Conservation (phyloP, 2,888 invertebrate genomes). For the Entomobrya proxima region DNA sequence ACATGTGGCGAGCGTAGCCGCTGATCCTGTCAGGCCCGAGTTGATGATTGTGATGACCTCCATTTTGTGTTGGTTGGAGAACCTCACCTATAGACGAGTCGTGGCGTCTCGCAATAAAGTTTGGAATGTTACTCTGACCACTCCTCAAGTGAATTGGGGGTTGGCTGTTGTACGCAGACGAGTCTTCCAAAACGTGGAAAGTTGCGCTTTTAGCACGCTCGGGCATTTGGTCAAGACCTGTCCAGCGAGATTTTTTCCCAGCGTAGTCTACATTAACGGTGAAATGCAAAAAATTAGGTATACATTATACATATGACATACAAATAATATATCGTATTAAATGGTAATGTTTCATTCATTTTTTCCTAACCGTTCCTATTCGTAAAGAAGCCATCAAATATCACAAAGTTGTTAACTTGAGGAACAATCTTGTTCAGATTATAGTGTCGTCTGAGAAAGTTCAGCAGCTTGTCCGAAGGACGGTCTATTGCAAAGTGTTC, state of each 20-base stretch:
- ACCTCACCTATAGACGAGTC: constrained; percentile 72
- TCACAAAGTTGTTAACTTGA: constrained; percentile 92
- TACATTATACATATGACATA: neutral
- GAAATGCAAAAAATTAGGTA: neutral
- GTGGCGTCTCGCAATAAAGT: constrained; percentile 69
- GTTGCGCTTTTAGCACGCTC: constrained; percentile 61
- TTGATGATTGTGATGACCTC: constrained; percentile 41
- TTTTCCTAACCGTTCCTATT: constrained; percentile 74
- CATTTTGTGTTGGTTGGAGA: constrained; percentile 70
- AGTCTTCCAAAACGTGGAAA: constrained; percentile 70
- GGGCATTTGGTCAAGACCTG: constrained; percentile 71
- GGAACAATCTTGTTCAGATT: constrained; percentile 83
- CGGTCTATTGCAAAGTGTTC: constrained; percentile 92
- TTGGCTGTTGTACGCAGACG: constrained; percentile 70
- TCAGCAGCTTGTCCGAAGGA: constrained; percentile 92
- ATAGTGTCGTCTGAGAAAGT: constrained; percentile 91
- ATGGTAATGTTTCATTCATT: neutral
- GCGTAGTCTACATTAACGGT: constrained; percentile 67
- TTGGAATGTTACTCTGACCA: constrained; percentile 65
- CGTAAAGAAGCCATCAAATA: constrained; percentile 88
- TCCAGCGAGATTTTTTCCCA: constrained; percentile 73
- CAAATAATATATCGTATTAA: neutral
- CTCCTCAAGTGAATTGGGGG: constrained; percentile 72
- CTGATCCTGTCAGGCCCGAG: constrained; percentile 51
- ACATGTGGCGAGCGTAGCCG: constrained; percentile 64